Evolutionary conservation across 2,797 vertebrate genomes (phyloP), one percentile per base, ranked within the genome.

Genomic region (Phoebastria nigripes): DNA sequence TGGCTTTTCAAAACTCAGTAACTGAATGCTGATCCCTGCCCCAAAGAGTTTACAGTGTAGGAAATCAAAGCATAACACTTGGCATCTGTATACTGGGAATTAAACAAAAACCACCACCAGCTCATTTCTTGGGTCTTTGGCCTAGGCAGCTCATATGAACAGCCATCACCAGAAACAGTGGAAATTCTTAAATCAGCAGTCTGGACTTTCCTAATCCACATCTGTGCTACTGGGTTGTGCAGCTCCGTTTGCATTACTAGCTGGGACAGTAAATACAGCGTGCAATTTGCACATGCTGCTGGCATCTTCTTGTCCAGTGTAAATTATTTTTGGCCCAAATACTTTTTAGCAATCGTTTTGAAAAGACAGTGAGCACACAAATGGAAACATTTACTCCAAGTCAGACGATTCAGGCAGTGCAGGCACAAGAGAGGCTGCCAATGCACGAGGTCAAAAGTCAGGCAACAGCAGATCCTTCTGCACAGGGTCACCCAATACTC

Each of bases 11-110:
- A 95, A 97, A 97, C 79, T 93, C 13, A 8, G 94, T 95, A 97
- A 96, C 6, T 88, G 84, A 95, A 93, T 51, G 94, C 91, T 93
- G 95, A 95, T 93, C 95, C 90, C 79, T 96, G 94, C 89, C 93
- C 95, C 8, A 0, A 90, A 92, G 94, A 95, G 89, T 96, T 79
- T 95, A 88, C 87, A 79, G 77, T 44, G 79, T 35, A 70, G 95
- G 91, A 97, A 97, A 96, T 97, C 96, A 97, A 83, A 94, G 93
- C 87, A 4, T 76, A 94, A 96, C 87, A 97, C 89, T 97, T 87
- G 82, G 72, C 65, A 92, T 77, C 93, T 94, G 79, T 37, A 49
- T 62, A 79, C 29, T 44, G 49, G 31, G 72, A 94, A 88, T 81
- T 67, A 89, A 95, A 92, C 72, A 83, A 91, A 93, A 92, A 96